phyloP scores from a whole-genome alignment of 1,140 invertebrate genomes.

The Lasioglossum albipes region DNA sequence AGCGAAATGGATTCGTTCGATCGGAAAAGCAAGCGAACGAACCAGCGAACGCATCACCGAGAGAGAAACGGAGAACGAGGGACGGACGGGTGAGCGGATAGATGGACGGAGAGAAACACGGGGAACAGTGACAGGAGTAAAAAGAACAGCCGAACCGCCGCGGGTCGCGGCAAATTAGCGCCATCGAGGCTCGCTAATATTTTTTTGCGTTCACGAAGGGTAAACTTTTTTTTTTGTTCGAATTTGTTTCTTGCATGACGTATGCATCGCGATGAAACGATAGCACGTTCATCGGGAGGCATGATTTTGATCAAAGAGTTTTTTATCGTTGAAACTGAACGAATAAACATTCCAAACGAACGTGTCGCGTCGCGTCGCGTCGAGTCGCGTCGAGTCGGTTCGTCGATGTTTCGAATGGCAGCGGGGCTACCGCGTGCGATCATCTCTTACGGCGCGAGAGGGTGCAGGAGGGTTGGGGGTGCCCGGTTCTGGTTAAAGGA shows the following conservation, averaged over 20 bases:
- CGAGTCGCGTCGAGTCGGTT: neutral
- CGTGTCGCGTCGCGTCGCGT: neutral
- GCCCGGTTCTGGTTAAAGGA: neutral
- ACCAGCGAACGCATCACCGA: slow-evolving; percentile 31
- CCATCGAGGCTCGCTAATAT: slow-evolving; percentile 62
- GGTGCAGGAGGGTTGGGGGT: neutral
- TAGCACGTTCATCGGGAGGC: slow-evolving; percentile 35
- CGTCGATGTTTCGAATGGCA: slow-evolving; percentile 1
- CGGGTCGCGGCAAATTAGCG: slow-evolving; percentile 66
- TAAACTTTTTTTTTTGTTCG: slow-evolving; percentile 22
- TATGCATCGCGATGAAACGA: slow-evolving; percentile 50
- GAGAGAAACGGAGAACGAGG: slow-evolving; percentile 36
- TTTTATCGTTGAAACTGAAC: slow-evolving; percentile 37
- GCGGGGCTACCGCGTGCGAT: neutral
- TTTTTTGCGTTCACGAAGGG: slow-evolving; percentile 53
- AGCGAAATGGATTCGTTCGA: slow-evolving; percentile 71
- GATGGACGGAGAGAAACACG: slow-evolving; percentile 23
- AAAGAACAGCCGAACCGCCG: slow-evolving; percentile 40
- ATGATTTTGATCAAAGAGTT: slow-evolving; percentile 52
- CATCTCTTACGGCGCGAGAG: neutral
- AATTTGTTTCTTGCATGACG: slow-evolving; percentile 35
- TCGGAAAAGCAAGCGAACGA: slow-evolving; percentile 51
- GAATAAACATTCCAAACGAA: slow-evolving; percentile 39
- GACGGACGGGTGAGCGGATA: slow-evolving; percentile 3
- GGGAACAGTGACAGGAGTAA: slow-evolving; percentile 33